Evolutionary conservation across 1,140 invertebrate genomes (phyloP).

Genomic region (Melipona quadrifasciata): DNA sequence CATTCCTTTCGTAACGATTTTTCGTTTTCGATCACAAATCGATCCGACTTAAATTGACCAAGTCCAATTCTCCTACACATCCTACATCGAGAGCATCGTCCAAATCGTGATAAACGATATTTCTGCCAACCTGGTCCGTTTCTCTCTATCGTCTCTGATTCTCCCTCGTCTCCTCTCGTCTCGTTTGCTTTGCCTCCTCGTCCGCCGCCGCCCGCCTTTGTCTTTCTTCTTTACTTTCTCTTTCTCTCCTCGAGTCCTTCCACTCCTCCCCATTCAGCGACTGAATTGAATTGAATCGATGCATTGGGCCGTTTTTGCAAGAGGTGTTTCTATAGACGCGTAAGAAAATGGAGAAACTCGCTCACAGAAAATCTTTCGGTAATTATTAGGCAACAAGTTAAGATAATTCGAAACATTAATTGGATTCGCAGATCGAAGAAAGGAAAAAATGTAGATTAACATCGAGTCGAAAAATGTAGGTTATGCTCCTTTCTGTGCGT

Average conservation of each 20-base stretch:
- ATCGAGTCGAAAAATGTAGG: too few species aligned
- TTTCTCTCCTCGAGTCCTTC: background rate
- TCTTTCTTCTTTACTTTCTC: conserved; percentile 6
- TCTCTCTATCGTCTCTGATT: background rate
- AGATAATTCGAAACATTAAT: too few species aligned
- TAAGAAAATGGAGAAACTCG: background rate
- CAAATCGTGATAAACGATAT: too few species aligned
- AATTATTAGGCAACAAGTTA: background rate
- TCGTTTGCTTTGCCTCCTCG: background rate
- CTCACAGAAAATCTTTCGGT: background rate
- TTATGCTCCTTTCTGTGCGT: too few species aligned
- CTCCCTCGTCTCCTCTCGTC: background rate
- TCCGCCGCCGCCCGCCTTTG: conserved; percentile 4
- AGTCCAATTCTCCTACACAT: background rate
- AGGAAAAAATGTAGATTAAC: too few species aligned
- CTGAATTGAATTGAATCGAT: conserved; percentile 7
- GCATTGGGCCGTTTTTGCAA: background rate
- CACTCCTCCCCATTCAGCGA: background rate
- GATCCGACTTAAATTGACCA: background rate
- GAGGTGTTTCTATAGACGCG: background rate
- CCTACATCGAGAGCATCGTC: background rate
- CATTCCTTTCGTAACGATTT: background rate
- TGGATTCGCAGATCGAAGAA: too few species aligned
- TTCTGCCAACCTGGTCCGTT: background rate
- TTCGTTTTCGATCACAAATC: conserved; percentile 8